phyloP scores from a whole-genome alignment of 53 echinoderm and acorn worm species.

The Henricia sp. region DNA sequence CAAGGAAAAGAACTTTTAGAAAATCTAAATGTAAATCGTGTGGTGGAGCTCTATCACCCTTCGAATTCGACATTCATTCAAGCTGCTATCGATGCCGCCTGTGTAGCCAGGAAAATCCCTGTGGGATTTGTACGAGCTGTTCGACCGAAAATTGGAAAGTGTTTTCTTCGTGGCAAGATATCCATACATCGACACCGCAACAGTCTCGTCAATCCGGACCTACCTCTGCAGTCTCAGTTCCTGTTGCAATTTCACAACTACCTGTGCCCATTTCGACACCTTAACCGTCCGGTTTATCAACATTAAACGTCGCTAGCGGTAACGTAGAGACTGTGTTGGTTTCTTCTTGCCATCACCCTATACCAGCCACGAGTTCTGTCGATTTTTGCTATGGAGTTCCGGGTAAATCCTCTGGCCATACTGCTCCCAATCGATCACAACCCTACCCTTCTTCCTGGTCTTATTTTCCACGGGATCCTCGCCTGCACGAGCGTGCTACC shows the following conservation, averaged over 20 bases:
- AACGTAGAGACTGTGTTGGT: too few species aligned
- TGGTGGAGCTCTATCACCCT: background rate
- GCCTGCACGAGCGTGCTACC: too few species aligned
- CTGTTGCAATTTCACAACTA: background rate
- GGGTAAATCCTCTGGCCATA: too few species aligned
- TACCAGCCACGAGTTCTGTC: too few species aligned
- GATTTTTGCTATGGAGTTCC: too few species aligned
- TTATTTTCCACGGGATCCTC: too few species aligned
- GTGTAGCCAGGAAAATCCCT: background rate
- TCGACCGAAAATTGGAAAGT: background rate
- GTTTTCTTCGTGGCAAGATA: background rate
- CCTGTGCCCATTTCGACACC: too few species aligned
- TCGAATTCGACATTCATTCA: background rate
- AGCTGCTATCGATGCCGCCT: background rate
- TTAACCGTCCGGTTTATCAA: too few species aligned
- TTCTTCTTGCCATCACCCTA: too few species aligned
- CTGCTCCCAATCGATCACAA: too few species aligned
- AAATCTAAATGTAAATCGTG: background rate
- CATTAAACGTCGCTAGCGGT: too few species aligned
- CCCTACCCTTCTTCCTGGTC: too few species aligned
- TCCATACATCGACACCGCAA: background rate
- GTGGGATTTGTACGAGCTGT: background rate
- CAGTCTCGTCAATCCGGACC: background rate
- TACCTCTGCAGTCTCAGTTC: background rate
- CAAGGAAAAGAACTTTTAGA: background rate